Base-by-base conservation (phyloP, 2,888 invertebrate species). In the Neocrepidodera transversa region DNA sequence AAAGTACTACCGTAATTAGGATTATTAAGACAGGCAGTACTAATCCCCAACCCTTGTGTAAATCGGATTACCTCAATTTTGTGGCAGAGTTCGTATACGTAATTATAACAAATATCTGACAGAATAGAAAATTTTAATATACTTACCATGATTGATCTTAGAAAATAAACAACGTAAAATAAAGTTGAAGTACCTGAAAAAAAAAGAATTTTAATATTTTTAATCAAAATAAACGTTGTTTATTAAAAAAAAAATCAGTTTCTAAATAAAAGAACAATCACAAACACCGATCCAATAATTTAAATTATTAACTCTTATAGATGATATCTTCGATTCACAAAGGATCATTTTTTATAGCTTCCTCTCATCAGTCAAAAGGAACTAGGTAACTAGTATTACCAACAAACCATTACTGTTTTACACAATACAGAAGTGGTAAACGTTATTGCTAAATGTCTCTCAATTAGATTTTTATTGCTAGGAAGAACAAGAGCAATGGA, bases 131-230 rank as follows among this genome's bases (percentile, higher is more conserved):
- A n/a, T n/a, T n/a, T n/a, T n/a, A n/a, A n/a, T 17, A 28, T 28
- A 67, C 72, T 75, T 70, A 77, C 76, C 71, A 71, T 68, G 35
- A 54, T 26, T 26, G 74, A 71, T 63, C 72, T 68, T 49, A 72
- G 60, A 52, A 68, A 76, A 63, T 72, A 76, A 7, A 71, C 71
- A 17, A 74, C 72, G 60, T 74, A 76, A 50, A 76, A 76, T 17
- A 76, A 60, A 49, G 76, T 71, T 35, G 76, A 74, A 49, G 75
- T 63, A 50, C 76, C 78, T 77, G 67, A 23, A 75, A 73, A 49
- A 48, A 66, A 66, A 60, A 16, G 13, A 43, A 13, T n/a, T n/a
- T n/a, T n/a, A n/a, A n/a, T n/a, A n/a, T n/a, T n/a, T n/a, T n/a
- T n/a, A n/a, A n/a, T n/a, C n/a, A n/a, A n/a, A n/a, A n/a, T n/a